Conservation (phyloP, 2,113 vertebrate genomes). For the Uria lomvia region DNA sequence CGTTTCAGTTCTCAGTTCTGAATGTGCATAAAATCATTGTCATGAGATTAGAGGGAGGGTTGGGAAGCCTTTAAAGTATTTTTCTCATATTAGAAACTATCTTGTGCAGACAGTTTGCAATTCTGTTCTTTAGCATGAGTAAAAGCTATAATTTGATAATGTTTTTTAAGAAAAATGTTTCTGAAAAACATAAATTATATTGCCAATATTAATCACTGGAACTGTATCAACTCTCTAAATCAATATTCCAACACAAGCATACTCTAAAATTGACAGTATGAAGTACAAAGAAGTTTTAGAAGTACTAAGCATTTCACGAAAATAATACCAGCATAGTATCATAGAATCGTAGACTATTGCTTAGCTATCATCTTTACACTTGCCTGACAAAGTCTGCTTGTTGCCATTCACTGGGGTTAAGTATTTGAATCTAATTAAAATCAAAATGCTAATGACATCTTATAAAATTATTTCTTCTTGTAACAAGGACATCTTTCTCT, state of each 20-base stretch:
- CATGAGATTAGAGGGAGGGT: not conserved
- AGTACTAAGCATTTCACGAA: not conserved
- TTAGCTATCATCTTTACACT: not conserved
- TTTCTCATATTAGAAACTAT: not conserved
- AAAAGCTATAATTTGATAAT: not conserved
- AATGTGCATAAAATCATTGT: not conserved
- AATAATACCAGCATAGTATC: not conserved
- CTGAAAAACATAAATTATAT: not conserved
- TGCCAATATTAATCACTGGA: not conserved
- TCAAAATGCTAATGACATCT: not conserved
- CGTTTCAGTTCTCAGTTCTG: not conserved
- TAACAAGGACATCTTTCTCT: not conserved
- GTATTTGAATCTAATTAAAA: not conserved
- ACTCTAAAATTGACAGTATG: not conserved
- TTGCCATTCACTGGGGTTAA: not conserved
- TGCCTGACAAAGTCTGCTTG: not conserved
- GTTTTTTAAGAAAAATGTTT: not conserved
- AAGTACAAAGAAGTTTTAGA: not conserved
- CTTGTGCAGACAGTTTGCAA: not conserved
- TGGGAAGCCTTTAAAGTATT: not conserved
- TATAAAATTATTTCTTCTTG: not conserved
- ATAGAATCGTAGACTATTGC: not conserved
- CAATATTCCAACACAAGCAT: not conserved
- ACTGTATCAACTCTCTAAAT: not conserved
- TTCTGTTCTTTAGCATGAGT: not conserved